Conservation (phyloP, 2,888 invertebrate species). For the Brassicogethes aeneus region DNA sequence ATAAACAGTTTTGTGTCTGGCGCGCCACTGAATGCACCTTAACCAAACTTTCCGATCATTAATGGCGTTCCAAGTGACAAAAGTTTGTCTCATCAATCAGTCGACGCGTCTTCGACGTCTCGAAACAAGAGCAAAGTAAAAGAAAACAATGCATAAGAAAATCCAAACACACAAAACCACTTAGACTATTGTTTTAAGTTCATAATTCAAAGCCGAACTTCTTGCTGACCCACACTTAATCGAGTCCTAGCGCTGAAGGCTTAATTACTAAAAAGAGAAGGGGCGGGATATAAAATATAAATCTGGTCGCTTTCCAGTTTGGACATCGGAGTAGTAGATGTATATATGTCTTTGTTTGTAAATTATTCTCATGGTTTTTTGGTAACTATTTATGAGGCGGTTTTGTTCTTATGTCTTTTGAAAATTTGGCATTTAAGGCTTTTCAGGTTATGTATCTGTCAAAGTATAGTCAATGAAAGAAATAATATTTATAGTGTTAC, state of each 20-base stretch:
- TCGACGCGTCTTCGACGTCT: not conserved
- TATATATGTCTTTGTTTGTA: no score
- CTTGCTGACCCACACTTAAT: constrained; percentile 15
- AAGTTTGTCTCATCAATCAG: not conserved
- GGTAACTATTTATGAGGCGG: no score
- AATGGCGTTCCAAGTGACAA: not conserved
- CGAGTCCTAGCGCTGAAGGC: constrained; percentile 14
- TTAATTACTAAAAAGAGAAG: constrained; percentile 9
- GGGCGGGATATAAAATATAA: no score
- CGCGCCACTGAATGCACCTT: not conserved
- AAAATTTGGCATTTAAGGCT: no score
- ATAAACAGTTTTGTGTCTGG: no score
- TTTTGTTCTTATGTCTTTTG: no score
- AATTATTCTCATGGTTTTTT: no score
- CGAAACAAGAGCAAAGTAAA: not conserved
- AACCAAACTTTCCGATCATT: not conserved
- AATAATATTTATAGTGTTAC: no score
- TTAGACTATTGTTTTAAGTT: constrained; percentile 3
- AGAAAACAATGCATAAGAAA: not conserved
- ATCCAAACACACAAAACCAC: not conserved
- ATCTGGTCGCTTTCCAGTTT: no score
- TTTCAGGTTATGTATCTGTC: no score
- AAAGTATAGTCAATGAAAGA: no score
- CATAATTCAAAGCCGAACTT: constrained; percentile 11
- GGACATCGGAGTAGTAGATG: no score